Evolutionary conservation across 2,797 vertebrate species (phyloP), one percentile per base, ranked within the genome.

Genomic region (Rhyacichthys aspro): DNA sequence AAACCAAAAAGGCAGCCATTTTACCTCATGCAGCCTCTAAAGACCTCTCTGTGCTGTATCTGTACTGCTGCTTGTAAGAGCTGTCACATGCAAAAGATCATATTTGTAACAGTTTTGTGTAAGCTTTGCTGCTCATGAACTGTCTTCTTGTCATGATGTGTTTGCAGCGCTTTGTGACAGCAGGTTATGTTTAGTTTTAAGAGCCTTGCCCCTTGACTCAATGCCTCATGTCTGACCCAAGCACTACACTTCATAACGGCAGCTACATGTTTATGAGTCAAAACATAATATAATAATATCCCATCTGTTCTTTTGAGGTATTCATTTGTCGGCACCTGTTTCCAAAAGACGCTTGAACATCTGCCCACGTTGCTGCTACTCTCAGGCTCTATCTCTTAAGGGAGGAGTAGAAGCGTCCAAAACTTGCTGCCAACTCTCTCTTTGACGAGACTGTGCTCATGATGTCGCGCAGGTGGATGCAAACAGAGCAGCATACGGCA

Each of bases 31-130:
- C 19, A 41, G 38, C 16, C 59, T 43, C 59, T 62, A 36, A 36
- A 17, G 5, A 49, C n/a, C n/a, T 10, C 47, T n/a, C 32, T 49
- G 33, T 32, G 32, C n/a, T 10, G 14, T 17, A 8, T 6, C 23
- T 33, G 45, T 33, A 9, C 23, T 34, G 9, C 59, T 34, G 43
- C 43, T 55, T 55, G 43, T 42, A 32, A 47, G 69, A 47, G 50
- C 49, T 69, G 65, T 82, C 69, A 74, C 38, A 69, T 77, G 63
- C 56, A 55, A 79, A 72, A 79, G 63, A 38, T 73, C 59, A 67
- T 7, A 53, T 11, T 10, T 19, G 44, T n/a, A 79, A 67, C 47
- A 67, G 16, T 61, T 73, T 77, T 42, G 15, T 46, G 42, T 68
- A 60, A 70, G 78, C 78, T 49, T 59, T 64, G 45, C 28, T 45